Base-by-base conservation (phyloP, 2,113 vertebrate genomes). In the Platichthys flesus region DNA sequence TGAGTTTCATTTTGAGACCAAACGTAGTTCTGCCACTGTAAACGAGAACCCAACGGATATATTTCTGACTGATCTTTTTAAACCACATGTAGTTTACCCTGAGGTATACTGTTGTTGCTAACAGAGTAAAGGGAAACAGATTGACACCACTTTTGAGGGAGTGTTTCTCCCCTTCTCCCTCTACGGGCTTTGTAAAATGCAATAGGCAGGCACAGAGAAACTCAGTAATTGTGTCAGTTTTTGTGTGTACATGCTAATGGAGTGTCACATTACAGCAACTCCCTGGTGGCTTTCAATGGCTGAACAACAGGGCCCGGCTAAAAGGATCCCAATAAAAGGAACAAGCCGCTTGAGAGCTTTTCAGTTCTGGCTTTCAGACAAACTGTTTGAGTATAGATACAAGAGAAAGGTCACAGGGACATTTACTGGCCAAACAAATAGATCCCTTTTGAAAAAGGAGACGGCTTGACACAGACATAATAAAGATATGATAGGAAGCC, bases 161-260 rank as follows among this genome's bases (percentile, higher is more conserved):
- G 40, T 42, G 40, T 42, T 42, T 42, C 40, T 10, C 40, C 12
- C 10, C 40, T 10, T 40, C 40, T 42, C 40, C 40, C 40, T 42
- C 12, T 37, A 9, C 35, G 35, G 35, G 35, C 35, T 37, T 9
- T 37, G 35, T 37, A 16, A 47, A 31, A 31, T 47, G 45, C 45
- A 7, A 16, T 18, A 2, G 18, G 47, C 47, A 51, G 47, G 47
- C 47, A 15, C 15, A 15, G 18, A 18, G 47, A 51, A 51, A 51
- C 47, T 31, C 31, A 7, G 47, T 51, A 18, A 51, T 51, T 51
- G 47, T 51, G 47, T 51, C 18, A 6, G 54, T 73, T 84, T 76
- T 84, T 71, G 85, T 79, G 81, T 67, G 26, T 52, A 84, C 74
- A 84, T 86, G 71, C 61, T 84, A 84, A 84, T 87, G 71, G 83